These are phyloP conservation scores for Cyprinus carpio DNA, from an alignment of 2,113 vertebrate species.

Conservation along the genomic window DNA sequence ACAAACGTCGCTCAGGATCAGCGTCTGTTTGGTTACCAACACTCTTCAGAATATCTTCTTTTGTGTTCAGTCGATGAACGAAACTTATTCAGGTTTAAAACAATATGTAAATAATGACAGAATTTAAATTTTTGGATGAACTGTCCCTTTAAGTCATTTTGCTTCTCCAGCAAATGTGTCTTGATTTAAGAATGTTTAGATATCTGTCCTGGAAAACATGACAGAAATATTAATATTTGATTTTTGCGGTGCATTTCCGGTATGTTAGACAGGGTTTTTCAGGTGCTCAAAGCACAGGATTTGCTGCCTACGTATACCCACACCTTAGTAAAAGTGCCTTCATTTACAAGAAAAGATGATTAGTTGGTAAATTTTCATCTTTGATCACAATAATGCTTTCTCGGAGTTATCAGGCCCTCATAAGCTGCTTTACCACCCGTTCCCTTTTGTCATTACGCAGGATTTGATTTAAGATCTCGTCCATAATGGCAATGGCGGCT, in stretches of 20 bases:
- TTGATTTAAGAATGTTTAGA: background rate
- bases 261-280: background rate
- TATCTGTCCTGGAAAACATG: background rate
- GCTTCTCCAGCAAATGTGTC: background rate
- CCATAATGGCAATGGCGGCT: slow-evolving; percentile 88
- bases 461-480: slow-evolving; percentile 88
- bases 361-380: slow-evolving; percentile 72
- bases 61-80: background rate
- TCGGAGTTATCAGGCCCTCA: slow-evolving; percentile 72
- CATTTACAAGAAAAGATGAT: slow-evolving; percentile 77
- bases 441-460: slow-evolving; percentile 75
- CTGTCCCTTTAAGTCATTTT: background rate
- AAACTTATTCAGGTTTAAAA: background rate
- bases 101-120: background rate
- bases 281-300: background rate
- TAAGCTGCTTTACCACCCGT: slow-evolving; percentile 76
- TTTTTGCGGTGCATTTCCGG: background rate
- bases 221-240: background rate
- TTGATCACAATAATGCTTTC: slow-evolving; percentile 70
- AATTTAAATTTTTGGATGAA: background rate
- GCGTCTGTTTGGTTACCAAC: background rate
- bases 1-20: too few relatives aligned
- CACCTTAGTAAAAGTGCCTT: slow-evolving; percentile 55
- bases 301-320: background rate
- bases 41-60: too few relatives aligned